These are phyloP conservation scores for Iguana delicatissima DNA, from an alignment of 2,797 vertebrate species.

Conservation along the genomic window DNA sequence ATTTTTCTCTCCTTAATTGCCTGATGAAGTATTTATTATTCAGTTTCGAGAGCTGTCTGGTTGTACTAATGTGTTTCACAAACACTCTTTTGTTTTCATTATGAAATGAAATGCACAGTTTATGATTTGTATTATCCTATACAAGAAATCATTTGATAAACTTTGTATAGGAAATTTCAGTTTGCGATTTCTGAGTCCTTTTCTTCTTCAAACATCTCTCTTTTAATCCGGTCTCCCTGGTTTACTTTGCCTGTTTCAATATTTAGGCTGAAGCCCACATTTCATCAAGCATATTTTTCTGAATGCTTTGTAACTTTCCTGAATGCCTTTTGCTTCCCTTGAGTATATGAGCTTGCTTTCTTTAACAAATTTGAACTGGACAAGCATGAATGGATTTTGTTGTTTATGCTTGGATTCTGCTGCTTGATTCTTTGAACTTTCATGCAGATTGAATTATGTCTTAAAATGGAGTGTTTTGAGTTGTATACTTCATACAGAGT, in stretches of 20 bases:
- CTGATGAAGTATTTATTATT: conserved; percentile 55
- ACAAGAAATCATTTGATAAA: neutral
- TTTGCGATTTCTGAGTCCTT: conserved; percentile 23
- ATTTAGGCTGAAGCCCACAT: neutral
- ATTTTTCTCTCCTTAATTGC: conserved; percentile 31
- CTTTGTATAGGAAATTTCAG: conserved; percentile 19
- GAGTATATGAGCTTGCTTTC: neutral
- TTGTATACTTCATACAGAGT: neutral
- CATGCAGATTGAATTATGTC: neutral
- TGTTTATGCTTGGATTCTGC: neutral
- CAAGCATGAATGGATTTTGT: neutral
- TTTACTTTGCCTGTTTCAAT: conserved; percentile 1
- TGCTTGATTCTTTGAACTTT: neutral
- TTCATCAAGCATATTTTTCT: neutral
- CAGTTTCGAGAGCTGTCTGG: neutral
- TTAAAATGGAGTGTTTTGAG: neutral
- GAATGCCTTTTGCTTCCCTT: neutral
- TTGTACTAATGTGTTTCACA: conserved; percentile 7
- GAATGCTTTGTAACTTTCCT: neutral
- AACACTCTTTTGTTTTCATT: neutral
- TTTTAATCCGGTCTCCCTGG: conserved; percentile 9
- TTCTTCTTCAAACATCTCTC: neutral
- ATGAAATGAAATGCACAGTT: conserved; percentile 12
- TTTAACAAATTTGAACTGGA: neutral
- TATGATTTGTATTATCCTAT: neutral